Evolutionary conservation across 2,888 invertebrate genomes (phyloP).

Genomic region (Pheosia tremula): DNA sequence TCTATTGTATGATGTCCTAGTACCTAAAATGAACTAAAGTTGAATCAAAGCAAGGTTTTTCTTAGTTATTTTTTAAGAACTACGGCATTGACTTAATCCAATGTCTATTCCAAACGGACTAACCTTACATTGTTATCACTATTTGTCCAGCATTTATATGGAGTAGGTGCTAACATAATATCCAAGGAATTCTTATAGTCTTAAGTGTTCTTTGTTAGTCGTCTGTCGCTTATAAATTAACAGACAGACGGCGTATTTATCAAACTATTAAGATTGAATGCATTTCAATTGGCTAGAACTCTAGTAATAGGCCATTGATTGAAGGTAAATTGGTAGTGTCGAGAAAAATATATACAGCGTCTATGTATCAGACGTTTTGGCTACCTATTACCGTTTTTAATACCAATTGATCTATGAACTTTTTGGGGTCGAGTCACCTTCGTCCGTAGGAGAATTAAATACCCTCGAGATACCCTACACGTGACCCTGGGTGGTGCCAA

Average conservation of each 20-base stretch:
- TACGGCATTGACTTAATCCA: not conserved
- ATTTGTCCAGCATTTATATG: conserved; percentile 9
- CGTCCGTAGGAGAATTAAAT: no score
- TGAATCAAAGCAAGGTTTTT: no score
- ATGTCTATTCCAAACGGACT: not conserved
- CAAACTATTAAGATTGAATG: conserved; percentile 3
- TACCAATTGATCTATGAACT: no score
- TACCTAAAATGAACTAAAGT: no score
- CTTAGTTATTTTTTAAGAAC: not conserved
- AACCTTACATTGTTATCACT: conserved; percentile 6
- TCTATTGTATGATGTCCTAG: no score
- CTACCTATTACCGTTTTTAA: no score
- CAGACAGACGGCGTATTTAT: not conserved
- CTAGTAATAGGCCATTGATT: conserved; percentile 6
- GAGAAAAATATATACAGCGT: not conserved
- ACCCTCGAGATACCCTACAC: no score
- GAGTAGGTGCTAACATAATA: no score
- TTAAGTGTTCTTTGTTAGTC: not conserved
- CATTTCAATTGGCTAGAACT: conserved; percentile 31
- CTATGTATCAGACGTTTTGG: no score
- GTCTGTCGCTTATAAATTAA: not conserved
- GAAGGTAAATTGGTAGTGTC: conserved; percentile 12
- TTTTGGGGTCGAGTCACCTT: no score
- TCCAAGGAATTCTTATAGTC: no score
- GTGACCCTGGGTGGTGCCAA: no score